phyloP scores from a whole-genome alignment of 1,140 invertebrate species.

The Nebria ingens region DNA sequence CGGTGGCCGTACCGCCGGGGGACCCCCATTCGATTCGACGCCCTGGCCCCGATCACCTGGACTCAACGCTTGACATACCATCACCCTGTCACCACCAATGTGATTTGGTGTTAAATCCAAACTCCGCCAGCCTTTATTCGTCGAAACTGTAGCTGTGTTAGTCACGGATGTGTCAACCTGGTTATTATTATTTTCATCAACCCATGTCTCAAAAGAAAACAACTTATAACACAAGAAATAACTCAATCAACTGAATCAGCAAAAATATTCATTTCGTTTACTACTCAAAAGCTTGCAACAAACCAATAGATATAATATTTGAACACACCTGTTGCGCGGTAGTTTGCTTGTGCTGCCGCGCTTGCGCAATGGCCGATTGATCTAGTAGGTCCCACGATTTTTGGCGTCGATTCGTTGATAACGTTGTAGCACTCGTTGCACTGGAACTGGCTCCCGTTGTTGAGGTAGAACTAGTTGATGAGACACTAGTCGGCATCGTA shows the following conservation, averaged over 20 bases:
- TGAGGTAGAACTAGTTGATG: neutral
- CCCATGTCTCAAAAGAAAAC: too few relatives aligned
- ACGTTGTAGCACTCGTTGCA: neutral
- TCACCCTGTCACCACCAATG: neutral
- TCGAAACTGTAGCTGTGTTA: slow-evolving; percentile 13
- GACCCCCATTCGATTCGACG: slow-evolving; percentile 32
- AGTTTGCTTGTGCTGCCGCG: slow-evolving; percentile 52
- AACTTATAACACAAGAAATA: too few relatives aligned
- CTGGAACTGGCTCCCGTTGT: neutral
- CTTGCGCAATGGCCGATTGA: slow-evolving; percentile 63
- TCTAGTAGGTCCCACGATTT: slow-evolving; percentile 89
- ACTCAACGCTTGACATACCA: neutral
- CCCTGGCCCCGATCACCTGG: slow-evolving; percentile 30
- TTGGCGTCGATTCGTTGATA: slow-evolving; percentile 54
- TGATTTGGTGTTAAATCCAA: slow-evolving; percentile 41
- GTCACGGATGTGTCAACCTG: slow-evolving; percentile 25
- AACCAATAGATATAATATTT: neutral
- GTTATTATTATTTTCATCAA: slow-evolving; percentile 19
- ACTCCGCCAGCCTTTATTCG: slow-evolving; percentile 46
- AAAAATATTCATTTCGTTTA: neutral
- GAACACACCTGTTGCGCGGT: slow-evolving; percentile 51
- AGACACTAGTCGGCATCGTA: neutral
- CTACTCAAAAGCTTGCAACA: slow-evolving; percentile 7
- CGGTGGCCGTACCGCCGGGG: slow-evolving; percentile 34
- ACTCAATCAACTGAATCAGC: too few relatives aligned